Evolutionary conservation across 2,113 vertebrate species (phyloP).

Genomic region (Phaethon lepturus): DNA sequence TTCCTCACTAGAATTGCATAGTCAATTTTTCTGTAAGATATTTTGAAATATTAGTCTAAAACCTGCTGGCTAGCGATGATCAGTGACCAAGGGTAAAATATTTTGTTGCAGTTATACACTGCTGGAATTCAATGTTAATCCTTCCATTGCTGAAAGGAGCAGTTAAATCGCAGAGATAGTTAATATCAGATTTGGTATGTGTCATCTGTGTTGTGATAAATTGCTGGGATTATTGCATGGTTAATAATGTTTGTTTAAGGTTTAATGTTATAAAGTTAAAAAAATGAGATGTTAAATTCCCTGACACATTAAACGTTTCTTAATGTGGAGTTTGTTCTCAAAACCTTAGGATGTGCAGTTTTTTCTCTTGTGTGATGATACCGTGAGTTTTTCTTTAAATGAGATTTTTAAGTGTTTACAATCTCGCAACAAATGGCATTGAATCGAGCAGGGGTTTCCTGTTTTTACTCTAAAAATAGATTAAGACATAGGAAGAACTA

Average conservation of each 20-base stretch:
- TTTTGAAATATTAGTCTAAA: not conserved
- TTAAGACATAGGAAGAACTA: not conserved
- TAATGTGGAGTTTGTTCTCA: not conserved
- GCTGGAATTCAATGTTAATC: not conserved
- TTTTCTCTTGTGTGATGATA: not conserved
- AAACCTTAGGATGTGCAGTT: not conserved
- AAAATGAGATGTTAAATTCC: not conserved
- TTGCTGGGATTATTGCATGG: not conserved
- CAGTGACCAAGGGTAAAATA: not conserved
- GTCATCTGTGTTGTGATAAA: not conserved
- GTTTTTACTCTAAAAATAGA: not conserved
- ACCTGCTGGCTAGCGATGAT: not conserved
- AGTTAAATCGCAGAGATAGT: not conserved
- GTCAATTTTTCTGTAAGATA: not conserved
- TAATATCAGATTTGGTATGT: not conserved
- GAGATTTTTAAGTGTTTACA: not conserved
- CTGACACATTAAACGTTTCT: not conserved
- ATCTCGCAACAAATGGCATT: not conserved
- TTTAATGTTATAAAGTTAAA: not conserved
- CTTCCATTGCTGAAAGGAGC: not conserved
- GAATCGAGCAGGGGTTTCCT: not conserved
- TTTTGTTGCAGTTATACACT: not conserved
- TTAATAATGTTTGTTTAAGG: not conserved
- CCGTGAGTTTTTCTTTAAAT: not conserved
- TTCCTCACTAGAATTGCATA: not conserved